phyloP scores from a whole-genome alignment of 2,888 invertebrate species.

The Drosophila lacicola region DNA sequence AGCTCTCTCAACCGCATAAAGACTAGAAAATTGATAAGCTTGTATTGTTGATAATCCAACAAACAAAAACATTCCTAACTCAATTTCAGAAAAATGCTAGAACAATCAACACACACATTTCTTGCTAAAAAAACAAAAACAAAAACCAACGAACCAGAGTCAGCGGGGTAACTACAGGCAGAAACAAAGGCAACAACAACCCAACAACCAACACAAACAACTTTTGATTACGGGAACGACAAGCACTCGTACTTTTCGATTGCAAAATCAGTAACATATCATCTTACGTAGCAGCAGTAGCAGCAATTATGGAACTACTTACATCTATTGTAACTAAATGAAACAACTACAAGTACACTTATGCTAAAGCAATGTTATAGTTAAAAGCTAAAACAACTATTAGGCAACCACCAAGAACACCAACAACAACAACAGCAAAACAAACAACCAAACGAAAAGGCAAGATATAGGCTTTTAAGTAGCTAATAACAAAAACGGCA shows the following conservation, averaged over 20 bases:
- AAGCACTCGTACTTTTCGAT: conserved; percentile 17
- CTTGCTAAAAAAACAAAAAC: conserved; percentile 59
- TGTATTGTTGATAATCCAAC: conserved; percentile 31
- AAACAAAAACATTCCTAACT: conserved; percentile 61
- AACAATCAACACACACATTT: conserved; percentile 76
- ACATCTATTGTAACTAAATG: conserved; percentile 62
- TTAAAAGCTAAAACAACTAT: conserved; percentile 44
- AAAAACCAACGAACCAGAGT: conserved; percentile 42
- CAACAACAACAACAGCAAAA: conserved; percentile 29
- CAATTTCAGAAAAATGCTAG: conserved; percentile 77
- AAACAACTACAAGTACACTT: conserved; percentile 61
- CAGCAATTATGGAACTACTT: conserved; percentile 50
- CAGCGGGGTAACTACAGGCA: conserved; percentile 25
- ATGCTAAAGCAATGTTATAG: conserved; percentile 57
- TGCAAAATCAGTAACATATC: conserved; percentile 82
- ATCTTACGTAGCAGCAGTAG: conserved; percentile 79
- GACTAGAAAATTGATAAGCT: conserved; percentile 61
- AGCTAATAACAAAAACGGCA: conserved; percentile 44
- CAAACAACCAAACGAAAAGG: conserved; percentile 29
- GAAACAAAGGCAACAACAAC: conserved; percentile 27
- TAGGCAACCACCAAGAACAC: conserved; percentile 24
- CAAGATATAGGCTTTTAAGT: conserved; percentile 62
- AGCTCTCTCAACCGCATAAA: conserved; percentile 53
- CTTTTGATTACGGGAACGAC: conserved; percentile 20
- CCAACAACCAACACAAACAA: conserved; percentile 21